Evolutionary conservation across 53 echinoderm and acorn worm species (phyloP), one percentile per base, ranked within the genome.

Genomic region (Arbacia lixula): DNA sequence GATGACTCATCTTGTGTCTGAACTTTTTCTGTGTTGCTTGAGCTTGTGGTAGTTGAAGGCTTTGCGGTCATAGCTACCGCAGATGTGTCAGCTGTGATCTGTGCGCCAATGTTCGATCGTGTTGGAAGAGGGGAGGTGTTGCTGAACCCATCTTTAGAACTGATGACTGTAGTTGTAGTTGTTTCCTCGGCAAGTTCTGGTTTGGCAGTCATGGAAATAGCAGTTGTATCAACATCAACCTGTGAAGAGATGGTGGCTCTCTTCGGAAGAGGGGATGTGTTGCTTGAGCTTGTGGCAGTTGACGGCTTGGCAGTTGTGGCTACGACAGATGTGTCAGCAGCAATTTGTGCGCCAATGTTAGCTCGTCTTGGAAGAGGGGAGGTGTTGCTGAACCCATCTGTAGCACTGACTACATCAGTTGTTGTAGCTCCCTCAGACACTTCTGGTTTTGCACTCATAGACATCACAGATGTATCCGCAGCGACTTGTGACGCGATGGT

Each of bases 231-330:
- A 0, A 27, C 25, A 5, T 35, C 19, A 5, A 54, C 31, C 56
- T 76, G 76, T 32, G 76, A 54, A 6, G 76, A 31, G 2, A 34
- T 55, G 34, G 26, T 76, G n/a, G 19, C 34, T 33, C 35, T 76
- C 36, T 76, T 37, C 30, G 56, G 55, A 54, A 31, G 35, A n/a
- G 76, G 76, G 11, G 76, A 54, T 55, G 76, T 79, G 29, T 79
- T 79, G 22, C 58, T 42, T 19, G 40, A n/a, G n/a, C n/a, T n/a
- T n/a, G n/a, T n/a, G n/a, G n/a, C n/a, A n/a, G n/a, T n/a, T n/a
- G n/a, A 46, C 46, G 46, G 8, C 8, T 8, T 14, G 37, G 37
- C 66, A 28, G 36, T 66, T 66, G 34, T 6, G 6, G 37, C 66
- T 17, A 36, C 36, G 19, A 38, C 35, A 36, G 66, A 66, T 12